A percentile compares a stretch with the other conserved stretches of the same genome.
Evolutionary conservation across 2,797 vertebrate genomes (phyloP).

Genomic region (Fratercula arctica): DNA sequence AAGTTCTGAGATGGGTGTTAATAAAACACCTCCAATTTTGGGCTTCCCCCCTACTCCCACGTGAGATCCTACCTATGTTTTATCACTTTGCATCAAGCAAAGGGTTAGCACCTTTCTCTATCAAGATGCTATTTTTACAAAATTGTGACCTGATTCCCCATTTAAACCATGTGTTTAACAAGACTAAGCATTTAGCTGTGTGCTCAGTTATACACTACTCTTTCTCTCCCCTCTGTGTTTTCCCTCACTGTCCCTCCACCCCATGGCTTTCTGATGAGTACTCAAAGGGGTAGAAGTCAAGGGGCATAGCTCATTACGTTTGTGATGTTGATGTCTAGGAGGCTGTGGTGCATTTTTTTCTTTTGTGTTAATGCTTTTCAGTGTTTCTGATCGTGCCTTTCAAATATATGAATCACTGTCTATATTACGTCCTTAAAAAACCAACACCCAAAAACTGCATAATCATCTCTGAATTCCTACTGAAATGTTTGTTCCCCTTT

Average conservation of each 20-base stretch:
- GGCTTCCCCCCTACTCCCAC: background rate
- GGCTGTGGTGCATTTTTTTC: background rate
- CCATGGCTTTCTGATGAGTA: background rate
- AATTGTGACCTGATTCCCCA: conserved; percentile 3
- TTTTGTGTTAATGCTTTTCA: background rate
- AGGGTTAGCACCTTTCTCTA: background rate
- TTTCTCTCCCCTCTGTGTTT: background rate
- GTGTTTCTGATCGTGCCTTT: background rate
- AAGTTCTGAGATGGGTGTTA: background rate
- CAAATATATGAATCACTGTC: background rate
- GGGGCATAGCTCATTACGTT: background rate
- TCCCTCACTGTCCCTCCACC: fast-evolving
- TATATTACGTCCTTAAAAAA: background rate
- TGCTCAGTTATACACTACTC: background rate
- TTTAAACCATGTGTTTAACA: background rate
- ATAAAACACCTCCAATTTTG: background rate
- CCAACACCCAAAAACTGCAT: background rate
- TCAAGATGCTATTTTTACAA: conserved; percentile 18
- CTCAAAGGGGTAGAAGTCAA: background rate
- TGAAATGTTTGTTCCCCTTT: background rate
- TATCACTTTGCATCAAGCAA: background rate
- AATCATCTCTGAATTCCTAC: background rate
- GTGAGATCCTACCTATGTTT: background rate
- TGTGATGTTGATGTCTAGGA: background rate
- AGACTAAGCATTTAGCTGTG: background rate